Conservation (phyloP, 2,797 vertebrate species). For the Botia kubotai region DNA sequence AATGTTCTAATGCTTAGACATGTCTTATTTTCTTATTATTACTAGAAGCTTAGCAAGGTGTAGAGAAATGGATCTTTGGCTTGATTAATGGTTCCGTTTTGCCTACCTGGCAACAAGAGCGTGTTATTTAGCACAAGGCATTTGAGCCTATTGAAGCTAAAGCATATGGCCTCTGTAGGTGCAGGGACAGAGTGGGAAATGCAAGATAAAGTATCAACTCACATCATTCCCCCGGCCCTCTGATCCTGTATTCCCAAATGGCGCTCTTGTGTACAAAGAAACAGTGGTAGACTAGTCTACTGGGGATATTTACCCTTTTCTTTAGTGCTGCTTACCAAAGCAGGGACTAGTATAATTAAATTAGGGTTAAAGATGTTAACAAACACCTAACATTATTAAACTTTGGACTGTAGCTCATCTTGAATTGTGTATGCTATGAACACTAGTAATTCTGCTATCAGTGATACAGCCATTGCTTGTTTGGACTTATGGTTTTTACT, state of each 20-base stretch:
- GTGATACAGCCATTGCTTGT: too few relatives aligned
- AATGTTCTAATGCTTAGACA: too few relatives aligned
- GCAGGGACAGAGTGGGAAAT: conserved; percentile 29
- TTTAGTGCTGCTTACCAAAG: neutral
- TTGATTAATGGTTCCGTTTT: conserved; percentile 34
- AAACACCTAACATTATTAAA: too few relatives aligned
- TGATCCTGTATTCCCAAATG: conserved; percentile 27
- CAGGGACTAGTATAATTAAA: too few relatives aligned
- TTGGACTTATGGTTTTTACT: too few relatives aligned
- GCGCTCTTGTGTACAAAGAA: neutral
- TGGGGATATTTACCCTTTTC: neutral
- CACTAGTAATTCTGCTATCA: too few relatives aligned
- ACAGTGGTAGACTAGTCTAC: neutral
- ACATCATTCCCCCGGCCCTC: neutral
- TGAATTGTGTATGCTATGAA: too few relatives aligned
- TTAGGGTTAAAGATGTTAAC: too few relatives aligned
- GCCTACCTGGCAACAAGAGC: conserved; percentile 37
- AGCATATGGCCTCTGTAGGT: conserved; percentile 46
- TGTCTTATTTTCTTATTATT: neutral
- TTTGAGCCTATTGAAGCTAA: conserved; percentile 47
- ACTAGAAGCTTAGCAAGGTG: neutral
- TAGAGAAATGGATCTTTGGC: conserved; percentile 33
- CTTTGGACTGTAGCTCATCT: too few relatives aligned
- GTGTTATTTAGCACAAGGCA: conserved; percentile 20
- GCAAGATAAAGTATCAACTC: conserved; percentile 46